Conservation (phyloP, 2,888 invertebrate genomes). For the Clepsis dumicolana region DNA sequence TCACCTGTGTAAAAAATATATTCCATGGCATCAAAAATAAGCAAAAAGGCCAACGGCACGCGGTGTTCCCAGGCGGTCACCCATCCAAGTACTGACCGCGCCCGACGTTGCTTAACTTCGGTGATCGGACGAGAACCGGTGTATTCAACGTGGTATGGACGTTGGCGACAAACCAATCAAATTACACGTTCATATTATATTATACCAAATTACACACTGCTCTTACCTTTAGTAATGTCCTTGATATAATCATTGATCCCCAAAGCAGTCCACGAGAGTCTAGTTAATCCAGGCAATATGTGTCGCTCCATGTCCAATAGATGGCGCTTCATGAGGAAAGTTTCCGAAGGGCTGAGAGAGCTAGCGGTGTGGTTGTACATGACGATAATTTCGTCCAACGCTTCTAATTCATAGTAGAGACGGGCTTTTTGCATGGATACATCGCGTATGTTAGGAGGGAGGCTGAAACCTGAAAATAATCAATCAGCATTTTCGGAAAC, state of each 20-base stretch:
- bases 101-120: conserved; percentile 53
- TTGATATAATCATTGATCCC: conserved; percentile 91
- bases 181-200: neutral
- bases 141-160: conserved; percentile 51
- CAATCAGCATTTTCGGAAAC: neutral
- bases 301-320: conserved; percentile 90
- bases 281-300: conserved; percentile 92
- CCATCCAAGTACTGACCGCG: conserved; percentile 53
- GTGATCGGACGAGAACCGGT: conserved; percentile 55
- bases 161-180: conserved; percentile 25
- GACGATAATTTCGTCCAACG: conserved; percentile 85
- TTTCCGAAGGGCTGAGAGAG: conserved; percentile 90
- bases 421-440: conserved; percentile 87
- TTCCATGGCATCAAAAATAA: conserved; percentile 23
- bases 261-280: conserved; percentile 95
- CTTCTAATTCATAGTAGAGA: conserved; percentile 88
- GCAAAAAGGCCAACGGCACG: conserved; percentile 49
- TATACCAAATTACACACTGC: neutral
- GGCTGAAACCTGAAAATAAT: conserved; percentile 62
- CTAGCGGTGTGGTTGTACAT: conserved; percentile 88
- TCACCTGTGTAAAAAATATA: conserved; percentile 62
- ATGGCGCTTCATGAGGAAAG: conserved; percentile 89
- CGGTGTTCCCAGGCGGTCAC: conserved; percentile 53
- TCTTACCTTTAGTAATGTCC: conserved; percentile 76
- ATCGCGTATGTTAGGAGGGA: conserved; percentile 82